A percentile compares a stretch with the other conserved stretches of the same genome.
These are phyloP conservation scores for Oncorhynchus kisutch DNA, from an alignment of 2,113 vertebrate genomes.

Conservation along the genomic window DNA sequence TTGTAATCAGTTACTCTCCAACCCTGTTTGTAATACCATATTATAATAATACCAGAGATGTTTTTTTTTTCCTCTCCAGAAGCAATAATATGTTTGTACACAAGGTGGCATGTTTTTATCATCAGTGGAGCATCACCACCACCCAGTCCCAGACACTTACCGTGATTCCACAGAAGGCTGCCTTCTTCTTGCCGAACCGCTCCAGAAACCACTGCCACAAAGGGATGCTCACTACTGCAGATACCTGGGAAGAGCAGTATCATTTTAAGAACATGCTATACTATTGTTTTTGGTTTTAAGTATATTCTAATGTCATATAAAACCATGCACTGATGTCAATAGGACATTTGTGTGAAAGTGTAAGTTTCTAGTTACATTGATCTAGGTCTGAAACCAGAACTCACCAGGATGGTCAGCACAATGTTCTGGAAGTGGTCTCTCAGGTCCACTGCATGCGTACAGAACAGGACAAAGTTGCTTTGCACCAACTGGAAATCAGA, in stretches of 20 bases:
- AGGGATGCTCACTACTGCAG: conserved; percentile 87
- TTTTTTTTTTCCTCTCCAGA: not conserved
- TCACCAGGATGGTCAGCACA: conserved; percentile 93
- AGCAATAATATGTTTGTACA: conserved; percentile 19
- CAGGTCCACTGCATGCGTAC: conserved; percentile 84
- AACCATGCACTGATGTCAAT: not conserved
- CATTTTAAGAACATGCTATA: not conserved
- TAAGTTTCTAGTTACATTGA: too few relatives aligned
- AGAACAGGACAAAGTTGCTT: conserved; percentile 95
- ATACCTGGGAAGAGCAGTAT: conserved; percentile 71
- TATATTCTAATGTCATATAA: not conserved
- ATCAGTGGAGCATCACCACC: not conserved
- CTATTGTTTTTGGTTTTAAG: not conserved
- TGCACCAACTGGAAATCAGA: conserved; percentile 82
- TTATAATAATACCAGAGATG: too few relatives aligned
- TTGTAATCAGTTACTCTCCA: too few relatives aligned
- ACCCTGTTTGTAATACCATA: too few relatives aligned
- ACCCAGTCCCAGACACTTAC: conserved; percentile 66
- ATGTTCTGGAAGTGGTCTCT: conserved; percentile 89
- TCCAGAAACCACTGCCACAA: conserved; percentile 94
- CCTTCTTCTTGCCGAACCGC: conserved; percentile 90
- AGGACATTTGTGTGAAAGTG: not conserved
- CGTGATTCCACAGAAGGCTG: conserved; percentile 86
- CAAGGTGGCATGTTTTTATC: conserved; percentile 34
- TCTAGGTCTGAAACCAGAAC: conserved; percentile 39